Conservation (phyloP, 2,113 vertebrate genomes). For the Hymenochirus boettgeri region DNA sequence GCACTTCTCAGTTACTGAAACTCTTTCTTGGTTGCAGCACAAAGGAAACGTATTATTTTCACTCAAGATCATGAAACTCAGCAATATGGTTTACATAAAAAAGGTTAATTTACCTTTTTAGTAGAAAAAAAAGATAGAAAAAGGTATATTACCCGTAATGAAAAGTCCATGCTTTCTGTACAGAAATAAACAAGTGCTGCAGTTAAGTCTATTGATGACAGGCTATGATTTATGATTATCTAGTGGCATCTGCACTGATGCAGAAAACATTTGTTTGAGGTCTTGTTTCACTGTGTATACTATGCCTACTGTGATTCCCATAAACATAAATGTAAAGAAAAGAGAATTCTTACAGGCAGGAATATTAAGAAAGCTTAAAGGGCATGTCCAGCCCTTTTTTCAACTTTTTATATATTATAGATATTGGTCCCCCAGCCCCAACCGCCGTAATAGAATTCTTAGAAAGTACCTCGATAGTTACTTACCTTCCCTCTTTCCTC, state of each 20-base stretch:
- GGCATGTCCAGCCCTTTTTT: no score
- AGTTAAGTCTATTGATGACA: background rate
- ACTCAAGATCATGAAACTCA: background rate
- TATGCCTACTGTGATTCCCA: background rate
- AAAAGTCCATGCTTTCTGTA: background rate
- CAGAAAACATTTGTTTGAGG: background rate
- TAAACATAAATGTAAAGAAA: background rate
- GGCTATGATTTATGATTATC: background rate
- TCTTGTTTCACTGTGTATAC: background rate
- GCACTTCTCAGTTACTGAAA: slow-evolving; percentile 50
- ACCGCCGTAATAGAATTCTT: no score
- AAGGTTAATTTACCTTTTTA: background rate
- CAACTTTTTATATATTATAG: no score
- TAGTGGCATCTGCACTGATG: background rate
- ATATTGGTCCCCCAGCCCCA: no score
- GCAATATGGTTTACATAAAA: background rate
- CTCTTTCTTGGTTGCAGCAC: slow-evolving; percentile 33
- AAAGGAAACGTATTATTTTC: background rate
- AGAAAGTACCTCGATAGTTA: no score
- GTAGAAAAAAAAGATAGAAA: no score
- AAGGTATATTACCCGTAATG: background rate
- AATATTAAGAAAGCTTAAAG: no score
- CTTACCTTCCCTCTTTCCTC: no score
- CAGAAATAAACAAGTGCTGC: background rate
- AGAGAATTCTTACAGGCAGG: no score